phyloP scores from a whole-genome alignment of 2,888 invertebrate genomes.

The Ophioninae sp. region DNA sequence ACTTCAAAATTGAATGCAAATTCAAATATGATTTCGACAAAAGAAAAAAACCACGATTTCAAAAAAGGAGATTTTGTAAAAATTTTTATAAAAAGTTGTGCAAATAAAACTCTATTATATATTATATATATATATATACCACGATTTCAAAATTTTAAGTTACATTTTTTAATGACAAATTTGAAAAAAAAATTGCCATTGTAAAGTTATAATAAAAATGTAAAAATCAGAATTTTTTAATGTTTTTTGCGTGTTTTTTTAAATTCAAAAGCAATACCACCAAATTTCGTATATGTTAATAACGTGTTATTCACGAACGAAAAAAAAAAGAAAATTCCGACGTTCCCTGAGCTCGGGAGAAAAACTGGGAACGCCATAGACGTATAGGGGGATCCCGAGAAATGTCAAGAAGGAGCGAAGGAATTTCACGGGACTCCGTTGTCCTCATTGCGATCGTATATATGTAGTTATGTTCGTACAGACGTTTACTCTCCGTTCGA shows the following conservation, averaged over 20 bases:
- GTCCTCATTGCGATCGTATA: not conserved
- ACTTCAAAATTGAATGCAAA: too few relatives aligned
- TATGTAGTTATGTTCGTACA: not conserved
- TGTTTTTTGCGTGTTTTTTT: not conserved
- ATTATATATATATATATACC: too few relatives aligned
- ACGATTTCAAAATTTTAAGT: too few relatives aligned
- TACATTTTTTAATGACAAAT: too few relatives aligned
- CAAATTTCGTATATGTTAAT: constrained; percentile 3
- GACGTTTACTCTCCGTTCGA: constrained; percentile 18
- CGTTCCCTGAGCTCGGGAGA: constrained; percentile 14
- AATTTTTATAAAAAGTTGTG: too few relatives aligned
- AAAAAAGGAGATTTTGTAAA: too few relatives aligned
- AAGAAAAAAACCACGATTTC: too few relatives aligned
- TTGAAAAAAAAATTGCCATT: too few relatives aligned
- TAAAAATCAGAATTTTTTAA: too few relatives aligned
- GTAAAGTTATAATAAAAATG: too few relatives aligned
- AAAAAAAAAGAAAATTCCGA: constrained; percentile 13
- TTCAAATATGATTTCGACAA: too few relatives aligned
- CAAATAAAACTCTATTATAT: too few relatives aligned
- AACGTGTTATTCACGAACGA: constrained; percentile 3
- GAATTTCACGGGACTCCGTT: constrained; percentile 40
- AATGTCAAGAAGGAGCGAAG: constrained; percentile 35
- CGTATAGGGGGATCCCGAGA: constrained; percentile 3
- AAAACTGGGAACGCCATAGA: constrained; percentile 19
- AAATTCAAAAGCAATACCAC: not conserved